A percentile compares a stretch with the other conserved stretches of the same genome.
Conservation (phyloP, 2,113 vertebrate genomes). For the Tamias sibiricus region DNA sequence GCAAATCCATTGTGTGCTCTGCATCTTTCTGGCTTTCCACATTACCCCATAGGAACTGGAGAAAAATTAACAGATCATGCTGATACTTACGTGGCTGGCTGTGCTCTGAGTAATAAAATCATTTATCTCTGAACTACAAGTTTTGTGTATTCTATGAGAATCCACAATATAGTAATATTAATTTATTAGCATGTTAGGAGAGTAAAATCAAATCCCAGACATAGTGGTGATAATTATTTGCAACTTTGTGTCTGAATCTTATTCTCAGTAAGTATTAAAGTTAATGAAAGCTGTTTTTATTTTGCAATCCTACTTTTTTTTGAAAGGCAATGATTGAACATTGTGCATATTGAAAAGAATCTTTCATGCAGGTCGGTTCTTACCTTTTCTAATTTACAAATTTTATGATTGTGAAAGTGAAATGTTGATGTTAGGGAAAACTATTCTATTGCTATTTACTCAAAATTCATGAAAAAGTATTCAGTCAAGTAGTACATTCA, state of each 20-base stretch:
- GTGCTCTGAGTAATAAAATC: background rate
- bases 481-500: background rate
- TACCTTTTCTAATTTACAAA: background rate
- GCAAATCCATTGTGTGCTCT: background rate
- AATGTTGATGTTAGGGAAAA: background rate
- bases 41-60: background rate
- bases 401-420: conserved; percentile 29
- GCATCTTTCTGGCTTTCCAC: background rate
- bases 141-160: background rate
- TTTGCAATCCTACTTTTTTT: background rate
- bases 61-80: background rate
- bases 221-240: background rate
- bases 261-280: background rate
- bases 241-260: background rate
- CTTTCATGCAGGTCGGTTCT: background rate
- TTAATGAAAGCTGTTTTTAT: background rate
- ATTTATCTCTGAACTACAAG: background rate
- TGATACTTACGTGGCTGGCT: background rate
- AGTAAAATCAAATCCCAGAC: background rate
- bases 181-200: background rate
- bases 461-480: conserved; percentile 17
- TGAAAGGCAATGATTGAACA: background rate
- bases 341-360: background rate
- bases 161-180: background rate
- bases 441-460: background rate